These are phyloP conservation scores for Brachionichthys hirsutus DNA, from an alignment of 2,113 vertebrate species.

Conservation along the genomic window DNA sequence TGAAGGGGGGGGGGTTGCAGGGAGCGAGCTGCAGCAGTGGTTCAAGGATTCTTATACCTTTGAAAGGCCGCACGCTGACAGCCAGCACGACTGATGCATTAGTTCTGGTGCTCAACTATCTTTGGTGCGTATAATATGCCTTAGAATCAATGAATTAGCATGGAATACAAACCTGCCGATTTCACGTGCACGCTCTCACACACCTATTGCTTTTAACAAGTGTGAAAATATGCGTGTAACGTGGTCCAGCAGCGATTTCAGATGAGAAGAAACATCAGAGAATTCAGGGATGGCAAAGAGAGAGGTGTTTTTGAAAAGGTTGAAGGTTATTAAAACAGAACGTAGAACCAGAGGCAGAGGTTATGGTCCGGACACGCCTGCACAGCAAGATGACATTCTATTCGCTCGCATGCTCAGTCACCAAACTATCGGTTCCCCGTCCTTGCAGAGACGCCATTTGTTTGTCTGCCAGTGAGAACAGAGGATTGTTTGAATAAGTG, in stretches of 20 bases:
- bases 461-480: constrained; percentile 23
- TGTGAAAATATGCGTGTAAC: constrained; percentile 2
- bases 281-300: constrained; percentile 17
- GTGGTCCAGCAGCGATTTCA: constrained; percentile 20
- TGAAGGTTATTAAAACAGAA: constrained; percentile 67
- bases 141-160: constrained; percentile 40
- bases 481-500: constrained; percentile 30
- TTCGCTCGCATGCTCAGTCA: constrained; percentile 22
- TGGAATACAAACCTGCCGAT: constrained; percentile 34
- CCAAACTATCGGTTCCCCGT: constrained; percentile 11
- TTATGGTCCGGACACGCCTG: constrained; percentile 48
- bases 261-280: constrained; percentile 4
- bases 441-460: constrained; percentile 18
- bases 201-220: constrained; percentile 27
- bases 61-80: constrained; percentile 58
- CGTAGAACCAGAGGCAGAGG: constrained; percentile 54
- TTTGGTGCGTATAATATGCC: constrained; percentile 24
- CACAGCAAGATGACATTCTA: constrained; percentile 54
- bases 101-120: constrained; percentile 43
- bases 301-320: constrained; percentile 36
- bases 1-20: constrained; percentile 18
- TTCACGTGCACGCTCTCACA: constrained; percentile 4
- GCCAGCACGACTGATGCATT: constrained; percentile 55
- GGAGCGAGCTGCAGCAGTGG: background rate
- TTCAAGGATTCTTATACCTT: constrained; percentile 45